These are phyloP conservation scores for Paracanthobrama guichenoti DNA, from an alignment of 2,113 vertebrate species.

Conservation along the genomic window DNA sequence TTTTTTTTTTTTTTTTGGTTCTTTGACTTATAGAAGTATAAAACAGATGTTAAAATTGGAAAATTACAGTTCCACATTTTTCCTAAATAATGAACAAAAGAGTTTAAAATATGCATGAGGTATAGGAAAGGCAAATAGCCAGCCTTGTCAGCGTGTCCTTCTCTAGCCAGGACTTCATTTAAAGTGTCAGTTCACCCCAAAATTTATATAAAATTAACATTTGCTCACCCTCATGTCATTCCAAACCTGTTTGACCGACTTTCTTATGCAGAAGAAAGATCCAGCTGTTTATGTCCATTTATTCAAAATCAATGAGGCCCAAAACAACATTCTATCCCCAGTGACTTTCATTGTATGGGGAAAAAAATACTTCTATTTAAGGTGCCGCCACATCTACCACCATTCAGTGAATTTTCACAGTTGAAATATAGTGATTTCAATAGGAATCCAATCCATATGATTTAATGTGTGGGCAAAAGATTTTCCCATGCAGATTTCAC, in stretches of 20 bases:
- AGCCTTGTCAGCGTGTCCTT: slow-evolving; percentile 10
- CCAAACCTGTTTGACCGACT: background rate
- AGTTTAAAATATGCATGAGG: slow-evolving; percentile 37
- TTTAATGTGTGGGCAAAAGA: background rate
- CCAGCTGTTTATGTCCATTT: background rate
- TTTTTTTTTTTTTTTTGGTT: slow-evolving; percentile 4
- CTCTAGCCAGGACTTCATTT: background rate
- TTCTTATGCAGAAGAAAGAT: background rate
- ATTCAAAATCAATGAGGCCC: background rate
- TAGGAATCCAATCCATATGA: background rate
- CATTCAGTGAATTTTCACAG: background rate
- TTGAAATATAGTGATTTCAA: background rate
- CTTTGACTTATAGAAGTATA: slow-evolving; percentile 39
- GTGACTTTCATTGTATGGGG: background rate
- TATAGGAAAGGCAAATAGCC: slow-evolving; percentile 27
- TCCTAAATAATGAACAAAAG: slow-evolving; percentile 6
- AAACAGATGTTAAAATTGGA: slow-evolving; percentile 34
- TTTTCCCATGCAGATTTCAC: background rate
- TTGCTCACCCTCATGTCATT: background rate
- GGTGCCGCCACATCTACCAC: background rate
- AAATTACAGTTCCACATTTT: slow-evolving; percentile 18
- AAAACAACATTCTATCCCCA: no score
- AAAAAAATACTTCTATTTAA: background rate
- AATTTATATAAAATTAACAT: background rate
- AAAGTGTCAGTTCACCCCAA: background rate